Evolutionary conservation across 2,113 vertebrate genomes (phyloP).

Genomic region (Halcyon malimbica): DNA sequence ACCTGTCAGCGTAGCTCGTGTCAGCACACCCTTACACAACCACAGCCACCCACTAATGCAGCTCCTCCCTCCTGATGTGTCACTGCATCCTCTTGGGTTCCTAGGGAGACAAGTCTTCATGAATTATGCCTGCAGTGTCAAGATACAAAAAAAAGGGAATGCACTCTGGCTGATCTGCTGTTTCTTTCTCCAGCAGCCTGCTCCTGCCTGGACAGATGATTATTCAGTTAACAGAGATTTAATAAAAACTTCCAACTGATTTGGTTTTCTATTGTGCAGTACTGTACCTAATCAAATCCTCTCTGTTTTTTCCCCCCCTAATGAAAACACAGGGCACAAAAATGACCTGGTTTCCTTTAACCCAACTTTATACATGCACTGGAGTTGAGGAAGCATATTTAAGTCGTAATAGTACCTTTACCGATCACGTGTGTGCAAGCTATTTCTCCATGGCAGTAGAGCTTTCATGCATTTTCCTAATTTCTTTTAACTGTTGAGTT

Average conservation of each 20-base stretch:
- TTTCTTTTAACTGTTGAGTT: not conserved
- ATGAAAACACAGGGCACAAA: not conserved
- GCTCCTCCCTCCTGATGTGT: not conserved
- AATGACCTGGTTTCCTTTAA: not conserved
- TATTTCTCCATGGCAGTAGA: not conserved
- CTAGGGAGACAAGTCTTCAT: not conserved
- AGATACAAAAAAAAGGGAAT: not conserved
- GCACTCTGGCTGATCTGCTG: not conserved
- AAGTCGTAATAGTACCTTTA: not conserved
- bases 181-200: not conserved
- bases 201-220: not conserved
- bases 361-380: not conserved
- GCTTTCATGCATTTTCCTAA: not conserved
- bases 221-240: not conserved
- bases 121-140: not conserved
- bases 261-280: not conserved
- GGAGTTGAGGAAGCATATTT: not conserved
- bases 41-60: not conserved
- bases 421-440: not conserved
- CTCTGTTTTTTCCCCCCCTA: not conserved
- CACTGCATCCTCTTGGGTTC: not conserved
- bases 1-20: not conserved
- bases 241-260: slow-evolving; percentile 27
- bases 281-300: not conserved
- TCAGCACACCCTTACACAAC: not conserved